Evolutionary conservation across 1,140 invertebrate species (phyloP), one percentile per base, ranked within the genome.

Genomic region (Laupala kohalensis): DNA sequence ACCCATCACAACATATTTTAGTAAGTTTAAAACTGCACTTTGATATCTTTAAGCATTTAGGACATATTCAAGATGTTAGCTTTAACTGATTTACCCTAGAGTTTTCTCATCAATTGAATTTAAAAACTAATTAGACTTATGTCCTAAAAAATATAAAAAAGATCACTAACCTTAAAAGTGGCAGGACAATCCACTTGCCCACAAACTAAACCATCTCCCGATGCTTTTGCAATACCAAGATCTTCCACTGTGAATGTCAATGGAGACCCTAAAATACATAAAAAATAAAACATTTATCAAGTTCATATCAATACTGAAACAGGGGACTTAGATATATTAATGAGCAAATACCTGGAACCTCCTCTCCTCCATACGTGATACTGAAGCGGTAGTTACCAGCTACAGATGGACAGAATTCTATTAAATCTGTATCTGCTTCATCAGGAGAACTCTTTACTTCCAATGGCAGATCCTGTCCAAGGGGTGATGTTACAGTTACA

Each of bases 351-450:
- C 71, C 71, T 68, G 66, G 66, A 76, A 80, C 83, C 74, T 85
- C 82, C 74, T 87, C 87, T 37, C 93, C 92, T 74, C 94, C 95
- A 77, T 96, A 96, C 28, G 89, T 91, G 6, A 97, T 87, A 69
- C 89, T 90, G 63, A 98, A 88, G 80, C 93, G 89, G 78, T 97
- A 97, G 76, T 92, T 90, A 74, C 95, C 96, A 25, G 95, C 90
- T 69, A 94, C 86, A 4, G 88, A 90, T 4, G 96, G 96, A 64
- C 90, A 85, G 78, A 97, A 93, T 76, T 94, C 91, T 66, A 97
- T 89, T 75, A 90, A 83, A 76, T 88, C 86, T n/a, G 78, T 80
- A 75, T 90, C 86, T 23, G 87, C 83, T 75, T 90, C 89, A 72
- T 93, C 90, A 28, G 87, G 86, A 9, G 92, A 85, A 15, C 88